Evolutionary conservation across 2,888 invertebrate species (phyloP).

Genomic region (Pandemis corylana): DNA sequence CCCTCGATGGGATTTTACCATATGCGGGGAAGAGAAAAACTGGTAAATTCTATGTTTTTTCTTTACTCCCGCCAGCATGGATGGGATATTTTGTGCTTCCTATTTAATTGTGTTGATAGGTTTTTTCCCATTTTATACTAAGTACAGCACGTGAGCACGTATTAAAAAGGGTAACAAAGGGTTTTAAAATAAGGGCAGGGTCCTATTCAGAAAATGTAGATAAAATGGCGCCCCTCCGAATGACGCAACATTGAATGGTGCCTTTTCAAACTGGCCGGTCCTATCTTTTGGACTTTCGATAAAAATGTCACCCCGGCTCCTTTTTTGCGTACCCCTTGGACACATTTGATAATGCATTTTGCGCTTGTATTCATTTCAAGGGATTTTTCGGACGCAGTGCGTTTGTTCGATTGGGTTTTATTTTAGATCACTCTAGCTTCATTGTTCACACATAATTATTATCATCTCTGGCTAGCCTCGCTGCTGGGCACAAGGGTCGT

Average conservation of each 20-base stretch:
- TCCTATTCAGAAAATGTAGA: slow-evolving; percentile 27
- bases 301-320: slow-evolving; percentile 27
- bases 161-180: slow-evolving; percentile 29
- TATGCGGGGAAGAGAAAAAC: no score
- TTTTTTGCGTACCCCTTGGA: slow-evolving; percentile 3
- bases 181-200: slow-evolving; percentile 25
- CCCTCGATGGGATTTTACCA: no score
- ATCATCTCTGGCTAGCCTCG: no score
- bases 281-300: slow-evolving; percentile 40
- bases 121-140: not conserved
- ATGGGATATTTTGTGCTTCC: not conserved
- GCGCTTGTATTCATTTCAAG: not conserved
- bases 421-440: no score
- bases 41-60: no score
- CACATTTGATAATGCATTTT: slow-evolving; percentile 18
- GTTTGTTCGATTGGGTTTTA: no score
- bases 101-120: not conserved
- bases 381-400: no score
- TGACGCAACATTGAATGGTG: slow-evolving; percentile 37
- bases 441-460: no score
- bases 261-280: slow-evolving; percentile 30
- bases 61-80: not conserved
- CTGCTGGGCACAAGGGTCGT: no score
- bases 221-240: slow-evolving; percentile 31
- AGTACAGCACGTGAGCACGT: not conserved